Evolutionary conservation across 2,113 vertebrate species (phyloP), one percentile per base, ranked within the genome.

Genomic region (Rattus rattus): DNA sequence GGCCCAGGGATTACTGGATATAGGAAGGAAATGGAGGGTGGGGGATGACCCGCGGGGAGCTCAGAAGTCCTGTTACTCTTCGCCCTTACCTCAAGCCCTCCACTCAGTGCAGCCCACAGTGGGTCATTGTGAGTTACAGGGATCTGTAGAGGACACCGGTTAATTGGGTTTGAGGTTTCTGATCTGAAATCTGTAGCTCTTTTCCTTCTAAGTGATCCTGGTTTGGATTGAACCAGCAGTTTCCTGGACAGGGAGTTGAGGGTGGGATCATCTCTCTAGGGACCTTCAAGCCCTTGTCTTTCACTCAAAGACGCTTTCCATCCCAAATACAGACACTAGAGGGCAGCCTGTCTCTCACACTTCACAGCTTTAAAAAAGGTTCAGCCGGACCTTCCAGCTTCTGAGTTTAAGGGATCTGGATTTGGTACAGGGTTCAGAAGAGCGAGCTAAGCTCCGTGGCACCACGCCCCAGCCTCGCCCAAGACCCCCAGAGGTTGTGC

Each of bases 311-410:
- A 54, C 47, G 36, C 33, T 2, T 70, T 90, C 83, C 69, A 90
- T 95, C 59, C 91, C 79, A 87, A 49, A 90, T 28, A 1, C 0
- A 1, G 10, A 94, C 97, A 96, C 93, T 86, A 97, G 97, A 90
- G 93, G 96, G 96, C 49, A 96, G 86, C 69, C 69, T 86, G 47
- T 4, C 5, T 1, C 0, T 7, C 49, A 28, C n/a, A 12, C n/a
- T 43, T 92, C 81, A 59, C 56, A 17, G 63, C 49, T 1, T 11
- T 26, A 30, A 67, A 26, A 30, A 14, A 26, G 20, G 13, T 49
- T 7, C 61, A 16, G n/a, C 33, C 22, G 80, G 92, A 91, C 73
- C 65, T 54, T 13, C 1, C 47, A 49, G 39, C 56, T 22, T 54
- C 24, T 49, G 3, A 30, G 11, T 26, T 52, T 22, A 47, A 20